A percentile compares a stretch with the other conserved stretches of the same genome.
phyloP scores from a whole-genome alignment of 37 sponge, comb jelly and placozoan genomes.

The Cladorhizidae sp. region DNA sequence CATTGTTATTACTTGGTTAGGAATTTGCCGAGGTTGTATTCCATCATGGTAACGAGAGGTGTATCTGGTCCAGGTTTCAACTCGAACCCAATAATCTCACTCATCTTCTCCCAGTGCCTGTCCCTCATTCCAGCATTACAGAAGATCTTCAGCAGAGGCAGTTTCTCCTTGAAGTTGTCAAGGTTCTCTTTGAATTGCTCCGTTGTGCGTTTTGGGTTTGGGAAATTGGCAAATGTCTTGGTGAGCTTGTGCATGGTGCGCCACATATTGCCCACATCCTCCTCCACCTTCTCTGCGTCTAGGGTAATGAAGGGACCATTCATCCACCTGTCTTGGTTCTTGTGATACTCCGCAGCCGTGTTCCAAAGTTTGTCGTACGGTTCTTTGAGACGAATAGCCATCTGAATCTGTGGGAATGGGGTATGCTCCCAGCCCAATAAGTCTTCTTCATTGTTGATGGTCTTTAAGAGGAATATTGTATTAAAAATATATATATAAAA shows the following conservation, averaged over 20 bases:
- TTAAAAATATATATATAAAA: background rate
- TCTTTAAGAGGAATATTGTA: slow-evolving; percentile 23
- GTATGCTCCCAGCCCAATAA: slow-evolving; percentile 86
- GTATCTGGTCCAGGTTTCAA: slow-evolving; percentile 89
- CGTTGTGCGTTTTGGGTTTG: slow-evolving; percentile 85
- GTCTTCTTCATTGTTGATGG: slow-evolving; percentile 97
- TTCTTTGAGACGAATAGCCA: slow-evolving; percentile 62
- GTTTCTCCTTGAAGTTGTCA: slow-evolving; percentile 90
- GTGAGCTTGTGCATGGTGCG: slow-evolving; percentile 91
- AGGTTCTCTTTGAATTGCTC: slow-evolving; percentile 83
- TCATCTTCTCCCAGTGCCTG: slow-evolving; percentile 95
- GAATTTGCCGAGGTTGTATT: slow-evolving; percentile 82
- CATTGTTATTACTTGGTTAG: slow-evolving; percentile 69
- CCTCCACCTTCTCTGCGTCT: slow-evolving; percentile 91
- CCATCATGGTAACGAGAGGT: slow-evolving; percentile 83
- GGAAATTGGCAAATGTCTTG: slow-evolving; percentile 80
- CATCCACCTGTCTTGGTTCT: slow-evolving; percentile 92
- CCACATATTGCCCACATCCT: slow-evolving; percentile 92
- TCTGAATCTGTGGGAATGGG: slow-evolving; percentile 91
- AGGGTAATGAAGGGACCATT: slow-evolving; percentile 93
- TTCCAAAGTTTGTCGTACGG: slow-evolving; percentile 95
- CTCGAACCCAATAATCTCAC: slow-evolving; percentile 89
- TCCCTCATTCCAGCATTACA: slow-evolving; percentile 95
- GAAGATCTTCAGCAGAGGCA: slow-evolving; percentile 87
- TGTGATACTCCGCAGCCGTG: slow-evolving; percentile 81